Base-by-base conservation (phyloP, 2,888 invertebrate genomes). In the Macropis europaea region DNA sequence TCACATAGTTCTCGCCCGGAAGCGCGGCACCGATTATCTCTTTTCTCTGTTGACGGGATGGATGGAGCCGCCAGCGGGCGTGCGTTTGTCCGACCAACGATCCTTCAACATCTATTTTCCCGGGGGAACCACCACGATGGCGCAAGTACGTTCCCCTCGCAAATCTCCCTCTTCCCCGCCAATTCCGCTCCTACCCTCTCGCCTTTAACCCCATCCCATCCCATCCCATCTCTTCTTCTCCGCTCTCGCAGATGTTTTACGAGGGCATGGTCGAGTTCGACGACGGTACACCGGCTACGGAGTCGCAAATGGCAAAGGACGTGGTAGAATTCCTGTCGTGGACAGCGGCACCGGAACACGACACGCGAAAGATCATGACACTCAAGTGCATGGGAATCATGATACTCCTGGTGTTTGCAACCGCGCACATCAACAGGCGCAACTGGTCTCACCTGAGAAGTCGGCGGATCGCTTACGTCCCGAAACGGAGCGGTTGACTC, bases 21-120 rank as follows among this genome's bases (percentile, higher is more conserved):
- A 96, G 84, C 97, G 97, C 73, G 96, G 96, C 67, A 97, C 96
- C 91, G 95, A 99, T 92, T 99, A 99, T 90, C 91, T 99, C 68
- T 99, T 99, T 91, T 92, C 97, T 0, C 91, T 99, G 75, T 92
- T 99, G 75, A 99, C 98, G 30, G 98, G 99, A 24, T 99, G 98
- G 91, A 93, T 93, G 88, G 98, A 99, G 13, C 91, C 98, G 2
- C 99, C 99, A 1, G 98, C 97, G 42, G 99, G 99, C 48, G 88
- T 98, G 0, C 86, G 91, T 53, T 88, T 99, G 6, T 92, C 94
- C 57, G 98, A 99, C 60, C 98, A 97, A 3, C 97, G 97, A 90
- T 94, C 96, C 90, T 99, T 95, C 91, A 99, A 99, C 91, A 97
- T 98, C 0, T 99, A 99, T 91, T 99, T 99, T 93, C 93, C 95